A percentile compares a stretch with the other conserved stretches of the same genome.
phyloP scores from a whole-genome alignment of 2,888 invertebrate species.

The Nomada ferruginata region DNA sequence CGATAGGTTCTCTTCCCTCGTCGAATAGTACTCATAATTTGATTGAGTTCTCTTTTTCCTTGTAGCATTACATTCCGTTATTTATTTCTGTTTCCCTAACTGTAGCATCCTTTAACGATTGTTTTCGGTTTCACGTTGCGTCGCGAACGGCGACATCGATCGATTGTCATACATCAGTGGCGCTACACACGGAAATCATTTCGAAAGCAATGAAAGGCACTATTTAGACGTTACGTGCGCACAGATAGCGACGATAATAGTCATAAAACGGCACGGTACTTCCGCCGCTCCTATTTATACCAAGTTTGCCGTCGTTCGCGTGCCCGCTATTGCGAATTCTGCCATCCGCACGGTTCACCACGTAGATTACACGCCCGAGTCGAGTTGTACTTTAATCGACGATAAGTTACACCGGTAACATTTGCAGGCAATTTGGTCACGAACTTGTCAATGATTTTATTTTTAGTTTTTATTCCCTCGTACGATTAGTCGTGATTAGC shows the following conservation, averaged over 20 bases:
- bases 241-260: constrained; percentile 51
- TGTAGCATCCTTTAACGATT: constrained; percentile 10
- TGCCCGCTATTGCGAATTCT: constrained; percentile 12
- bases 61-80: not conserved
- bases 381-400: not conserved
- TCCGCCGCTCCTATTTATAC: constrained; percentile 39
- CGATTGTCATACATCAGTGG: constrained; percentile 50
- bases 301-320: constrained; percentile 21
- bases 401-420: not conserved
- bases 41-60: not conserved
- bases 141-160: constrained; percentile 57
- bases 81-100: not conserved
- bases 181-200: constrained; percentile 54
- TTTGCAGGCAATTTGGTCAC: not conserved
- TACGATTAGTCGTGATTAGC: not conserved
- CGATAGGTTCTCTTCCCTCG: constrained; percentile 10
- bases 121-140: not conserved
- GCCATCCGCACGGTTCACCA: not conserved
- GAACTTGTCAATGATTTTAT: not conserved
- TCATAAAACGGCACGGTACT: constrained; percentile 57
- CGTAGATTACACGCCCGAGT: not conserved
- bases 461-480: too few relatives aligned
- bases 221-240: constrained; percentile 58
- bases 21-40: constrained; percentile 43
- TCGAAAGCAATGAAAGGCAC: constrained; percentile 73